phyloP scores from a whole-genome alignment of 2,113 vertebrate species.

The Pithys albifrons region DNA sequence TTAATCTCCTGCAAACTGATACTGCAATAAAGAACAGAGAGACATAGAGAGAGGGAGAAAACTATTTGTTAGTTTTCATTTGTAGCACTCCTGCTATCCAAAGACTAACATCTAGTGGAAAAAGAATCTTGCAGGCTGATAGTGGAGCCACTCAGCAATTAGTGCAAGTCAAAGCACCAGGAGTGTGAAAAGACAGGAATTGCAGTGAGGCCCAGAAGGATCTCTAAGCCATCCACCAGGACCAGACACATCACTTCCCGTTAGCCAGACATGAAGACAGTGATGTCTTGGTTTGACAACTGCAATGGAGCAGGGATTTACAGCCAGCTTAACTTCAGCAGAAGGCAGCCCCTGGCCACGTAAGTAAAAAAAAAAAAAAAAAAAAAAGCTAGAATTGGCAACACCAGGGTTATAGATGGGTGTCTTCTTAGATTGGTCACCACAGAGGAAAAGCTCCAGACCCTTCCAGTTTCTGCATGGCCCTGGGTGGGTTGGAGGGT shows the following conservation, averaged over 20 bases:
- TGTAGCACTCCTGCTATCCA: neutral
- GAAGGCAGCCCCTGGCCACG: neutral
- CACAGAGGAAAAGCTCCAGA: neutral
- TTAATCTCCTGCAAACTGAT: conserved; percentile 62
- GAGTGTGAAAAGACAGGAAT: neutral
- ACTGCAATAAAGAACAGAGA: neutral
- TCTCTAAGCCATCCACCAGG: neutral
- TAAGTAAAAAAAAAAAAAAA: neutral
- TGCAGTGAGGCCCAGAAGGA: neutral
- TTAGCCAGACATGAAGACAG: neutral
- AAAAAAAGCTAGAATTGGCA: neutral
- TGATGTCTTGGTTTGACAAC: neutral
- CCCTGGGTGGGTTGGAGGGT: neutral
- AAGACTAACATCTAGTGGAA: neutral
- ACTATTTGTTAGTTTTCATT: conserved; percentile 20
- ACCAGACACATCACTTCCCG: neutral
- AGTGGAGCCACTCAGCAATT: neutral
- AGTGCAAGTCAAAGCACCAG: neutral
- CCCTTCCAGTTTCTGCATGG: neutral
- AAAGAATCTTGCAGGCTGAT: neutral
- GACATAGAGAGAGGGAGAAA: neutral
- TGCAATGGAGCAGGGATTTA: neutral
- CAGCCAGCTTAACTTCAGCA: neutral
- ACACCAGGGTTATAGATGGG: neutral
- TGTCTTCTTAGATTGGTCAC: neutral